Percentiles rank a stretch among this genome's conserved stretches.
Evolutionary conservation across 2,797 vertebrate species (phyloP).

Genomic region (Odontamblyopus lacepedii): DNA sequence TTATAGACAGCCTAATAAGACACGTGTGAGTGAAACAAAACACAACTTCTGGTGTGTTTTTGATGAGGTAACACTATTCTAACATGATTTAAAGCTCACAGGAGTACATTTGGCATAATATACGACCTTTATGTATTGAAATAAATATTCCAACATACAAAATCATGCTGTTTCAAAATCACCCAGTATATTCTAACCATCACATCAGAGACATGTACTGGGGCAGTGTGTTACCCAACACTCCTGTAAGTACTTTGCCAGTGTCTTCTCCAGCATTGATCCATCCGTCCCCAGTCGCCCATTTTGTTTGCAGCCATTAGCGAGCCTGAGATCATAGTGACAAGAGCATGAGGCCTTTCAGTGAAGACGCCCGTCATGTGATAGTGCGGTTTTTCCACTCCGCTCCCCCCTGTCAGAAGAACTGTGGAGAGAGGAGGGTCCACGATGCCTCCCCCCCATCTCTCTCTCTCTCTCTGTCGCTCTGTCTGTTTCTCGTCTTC

Average conservation of each 20-base stretch:
- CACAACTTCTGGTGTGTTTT: too few relatives aligned
- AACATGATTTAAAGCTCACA: too few relatives aligned
- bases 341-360: slow-evolving; percentile 48
- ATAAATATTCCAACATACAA: neutral
- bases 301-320: slow-evolving; percentile 40
- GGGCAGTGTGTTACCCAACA: neutral
- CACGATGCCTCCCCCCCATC: slow-evolving; percentile 22
- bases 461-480: neutral
- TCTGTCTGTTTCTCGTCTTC: slow-evolving; percentile 5
- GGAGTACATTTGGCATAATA: too few relatives aligned
- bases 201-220: neutral
- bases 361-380: slow-evolving; percentile 50
- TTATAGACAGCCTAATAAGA: too few relatives aligned
- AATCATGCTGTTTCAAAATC: neutral
- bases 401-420: slow-evolving; percentile 53
- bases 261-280: slow-evolving; percentile 48
- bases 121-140: too few relatives aligned
- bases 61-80: too few relatives aligned
- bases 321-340: slow-evolving; percentile 48
- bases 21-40: too few relatives aligned
- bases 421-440: slow-evolving; percentile 55
- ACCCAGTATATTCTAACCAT: neutral
- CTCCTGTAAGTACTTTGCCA: slow-evolving; percentile 33
- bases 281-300: slow-evolving; percentile 36
- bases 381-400: slow-evolving; percentile 48